These are phyloP conservation scores for Paguma larvata DNA, from an alignment of 2,797 vertebrate species.

Conservation along the genomic window DNA sequence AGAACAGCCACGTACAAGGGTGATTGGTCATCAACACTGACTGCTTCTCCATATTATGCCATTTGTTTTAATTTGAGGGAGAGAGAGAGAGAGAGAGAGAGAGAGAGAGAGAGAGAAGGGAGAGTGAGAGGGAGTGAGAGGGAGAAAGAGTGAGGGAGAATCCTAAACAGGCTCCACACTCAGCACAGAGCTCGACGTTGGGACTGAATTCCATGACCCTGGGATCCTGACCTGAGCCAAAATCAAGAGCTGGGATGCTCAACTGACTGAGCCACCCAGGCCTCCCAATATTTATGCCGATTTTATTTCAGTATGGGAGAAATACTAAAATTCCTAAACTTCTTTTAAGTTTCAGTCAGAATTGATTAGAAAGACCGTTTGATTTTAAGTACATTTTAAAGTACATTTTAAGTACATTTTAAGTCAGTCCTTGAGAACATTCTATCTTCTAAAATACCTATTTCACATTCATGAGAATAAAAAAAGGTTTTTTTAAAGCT, in stretches of 20 bases:
- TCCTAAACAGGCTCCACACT: too few relatives aligned
- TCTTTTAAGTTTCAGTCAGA: neutral
- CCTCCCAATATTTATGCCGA: neutral
- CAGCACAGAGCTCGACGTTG: too few relatives aligned
- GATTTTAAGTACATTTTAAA: neutral
- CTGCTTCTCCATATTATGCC: neutral
- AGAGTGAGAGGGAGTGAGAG: too few relatives aligned
- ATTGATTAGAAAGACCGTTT: neutral
- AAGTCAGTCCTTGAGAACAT: neutral
- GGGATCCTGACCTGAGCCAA: too few relatives aligned
- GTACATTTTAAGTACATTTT: neutral
- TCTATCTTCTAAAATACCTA: neutral
- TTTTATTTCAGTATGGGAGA: neutral
- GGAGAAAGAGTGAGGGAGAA: too few relatives aligned
- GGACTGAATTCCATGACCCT: too few relatives aligned
- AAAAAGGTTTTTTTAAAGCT: neutral
- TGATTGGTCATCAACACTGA: neutral
- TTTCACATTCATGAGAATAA: conserved; percentile 15
- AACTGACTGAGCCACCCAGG: too few relatives aligned
- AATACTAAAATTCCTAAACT: neutral
- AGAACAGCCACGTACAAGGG: neutral
- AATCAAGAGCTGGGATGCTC: too few relatives aligned
- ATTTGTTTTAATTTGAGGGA: neutral
- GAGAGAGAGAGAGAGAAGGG: rapidly evolving
- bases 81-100: too few relatives aligned